phyloP scores from a whole-genome alignment of 2,113 vertebrate genomes.

The Siniperca chuatsi region DNA sequence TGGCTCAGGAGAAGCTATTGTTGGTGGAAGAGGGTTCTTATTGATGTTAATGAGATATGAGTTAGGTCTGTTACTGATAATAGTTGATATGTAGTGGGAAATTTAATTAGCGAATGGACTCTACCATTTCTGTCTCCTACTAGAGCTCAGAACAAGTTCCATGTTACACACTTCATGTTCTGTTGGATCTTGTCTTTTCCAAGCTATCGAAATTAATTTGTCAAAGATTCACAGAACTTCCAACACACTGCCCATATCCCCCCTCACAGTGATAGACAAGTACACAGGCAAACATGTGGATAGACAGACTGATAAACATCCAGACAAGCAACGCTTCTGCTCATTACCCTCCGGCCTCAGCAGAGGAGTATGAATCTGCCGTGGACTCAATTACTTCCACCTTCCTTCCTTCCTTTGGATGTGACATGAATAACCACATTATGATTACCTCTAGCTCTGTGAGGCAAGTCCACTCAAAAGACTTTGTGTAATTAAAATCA shows the following conservation, averaged over 20 bases:
- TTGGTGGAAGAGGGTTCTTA: background rate
- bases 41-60: background rate
- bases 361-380: conserved; percentile 33
- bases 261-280: conserved; percentile 14
- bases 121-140: background rate
- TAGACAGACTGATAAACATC: conserved; percentile 35
- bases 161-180: background rate
- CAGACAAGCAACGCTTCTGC: conserved; percentile 24
- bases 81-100: background rate
- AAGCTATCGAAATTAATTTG: background rate
- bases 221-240: background rate
- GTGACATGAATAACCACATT: conserved; percentile 69
- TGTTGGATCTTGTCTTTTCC: background rate
- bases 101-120: background rate
- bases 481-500: conserved; percentile 69
- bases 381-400: conserved; percentile 65
- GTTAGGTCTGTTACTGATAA: background rate
- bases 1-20: background rate
- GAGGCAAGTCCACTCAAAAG: conserved; percentile 56
- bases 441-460: conserved; percentile 59
- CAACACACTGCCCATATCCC: background rate
- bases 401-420: conserved; percentile 46
- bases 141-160: background rate
- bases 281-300: conserved; percentile 27
- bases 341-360: conserved; percentile 57